These are phyloP conservation scores for Poliocrania exsul DNA, from an alignment of 2,797 vertebrate genomes.

Conservation along the genomic window DNA sequence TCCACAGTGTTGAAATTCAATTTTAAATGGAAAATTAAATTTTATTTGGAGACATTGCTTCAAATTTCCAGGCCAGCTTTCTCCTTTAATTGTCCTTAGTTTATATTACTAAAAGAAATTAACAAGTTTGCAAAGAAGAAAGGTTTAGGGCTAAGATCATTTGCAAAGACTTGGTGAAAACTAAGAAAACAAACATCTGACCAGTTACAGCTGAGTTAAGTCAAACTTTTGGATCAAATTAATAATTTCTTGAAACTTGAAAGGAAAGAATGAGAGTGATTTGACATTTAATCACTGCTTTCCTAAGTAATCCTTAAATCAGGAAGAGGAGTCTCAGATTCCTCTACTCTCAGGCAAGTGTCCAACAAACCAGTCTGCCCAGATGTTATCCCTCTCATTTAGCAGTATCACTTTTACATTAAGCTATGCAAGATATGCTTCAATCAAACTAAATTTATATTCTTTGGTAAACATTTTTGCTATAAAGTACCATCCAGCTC, in stretches of 20 bases:
- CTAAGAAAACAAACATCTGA: not conserved
- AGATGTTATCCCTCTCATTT: not conserved
- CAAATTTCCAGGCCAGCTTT: not conserved
- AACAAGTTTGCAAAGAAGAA: not conserved
- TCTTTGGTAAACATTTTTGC: not conserved
- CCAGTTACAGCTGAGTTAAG: not conserved
- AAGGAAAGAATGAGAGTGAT: not conserved
- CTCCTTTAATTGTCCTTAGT: not conserved
- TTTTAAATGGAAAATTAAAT: not conserved
- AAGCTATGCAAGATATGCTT: not conserved
- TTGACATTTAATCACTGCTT: not conserved
- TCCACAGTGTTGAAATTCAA: not conserved
- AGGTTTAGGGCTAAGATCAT: not conserved
- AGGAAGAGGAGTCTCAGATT: not conserved
- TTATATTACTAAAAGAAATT: not conserved
- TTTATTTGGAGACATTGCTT: not conserved
- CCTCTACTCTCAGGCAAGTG: not conserved
- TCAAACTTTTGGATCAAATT: not conserved
- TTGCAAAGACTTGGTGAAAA: not conserved
- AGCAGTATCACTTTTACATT: not conserved
- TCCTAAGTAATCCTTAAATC: not conserved
- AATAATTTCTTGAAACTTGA: not conserved
- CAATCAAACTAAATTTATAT: not conserved
- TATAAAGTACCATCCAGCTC: not conserved
- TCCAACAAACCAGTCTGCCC: not conserved